phyloP scores from a whole-genome alignment of 2,113 vertebrate genomes.

The Perccottus glenii region DNA sequence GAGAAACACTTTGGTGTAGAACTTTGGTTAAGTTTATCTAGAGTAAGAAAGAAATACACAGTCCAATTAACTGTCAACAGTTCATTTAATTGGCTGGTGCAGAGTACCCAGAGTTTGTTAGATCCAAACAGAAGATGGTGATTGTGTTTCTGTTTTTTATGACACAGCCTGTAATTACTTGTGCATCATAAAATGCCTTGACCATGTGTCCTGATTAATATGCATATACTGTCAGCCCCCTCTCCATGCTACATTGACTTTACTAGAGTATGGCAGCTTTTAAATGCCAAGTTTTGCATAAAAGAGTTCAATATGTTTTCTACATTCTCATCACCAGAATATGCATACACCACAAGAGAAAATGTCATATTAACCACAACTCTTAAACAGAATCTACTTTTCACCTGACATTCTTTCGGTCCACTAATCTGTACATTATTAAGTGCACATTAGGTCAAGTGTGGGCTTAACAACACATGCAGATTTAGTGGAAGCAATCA shows the following conservation, averaged over 20 bases:
- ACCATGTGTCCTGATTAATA: constrained; percentile 43
- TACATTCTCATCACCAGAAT: too few relatives aligned
- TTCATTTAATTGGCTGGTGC: too few relatives aligned
- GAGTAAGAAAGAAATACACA: too few relatives aligned
- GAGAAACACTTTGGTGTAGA: too few relatives aligned
- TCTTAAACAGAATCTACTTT: neutral
- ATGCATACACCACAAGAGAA: too few relatives aligned
- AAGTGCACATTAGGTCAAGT: constrained; percentile 31
- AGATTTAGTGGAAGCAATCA: constrained; percentile 31
- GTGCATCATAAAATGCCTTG: constrained; percentile 24
- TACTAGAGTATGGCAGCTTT: constrained; percentile 16
- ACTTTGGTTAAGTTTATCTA: too few relatives aligned
- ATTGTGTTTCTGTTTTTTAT: constrained; percentile 8
- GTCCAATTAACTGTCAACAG: too few relatives aligned
- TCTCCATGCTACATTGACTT: constrained; percentile 35
- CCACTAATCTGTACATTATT: constrained; percentile 39
- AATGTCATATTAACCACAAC: neutral
- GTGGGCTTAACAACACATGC: constrained; percentile 29
- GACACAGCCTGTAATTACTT: constrained; percentile 27
- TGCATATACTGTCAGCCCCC: constrained; percentile 25
- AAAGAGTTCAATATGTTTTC: constrained; percentile 17
- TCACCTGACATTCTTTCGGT: constrained; percentile 20
- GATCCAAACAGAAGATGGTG: neutral
- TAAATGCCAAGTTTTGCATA: constrained; percentile 22
- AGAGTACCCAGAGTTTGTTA: too few relatives aligned